Base-by-base conservation (phyloP, 2,113 vertebrate genomes). In the Mastomys coucha region DNA sequence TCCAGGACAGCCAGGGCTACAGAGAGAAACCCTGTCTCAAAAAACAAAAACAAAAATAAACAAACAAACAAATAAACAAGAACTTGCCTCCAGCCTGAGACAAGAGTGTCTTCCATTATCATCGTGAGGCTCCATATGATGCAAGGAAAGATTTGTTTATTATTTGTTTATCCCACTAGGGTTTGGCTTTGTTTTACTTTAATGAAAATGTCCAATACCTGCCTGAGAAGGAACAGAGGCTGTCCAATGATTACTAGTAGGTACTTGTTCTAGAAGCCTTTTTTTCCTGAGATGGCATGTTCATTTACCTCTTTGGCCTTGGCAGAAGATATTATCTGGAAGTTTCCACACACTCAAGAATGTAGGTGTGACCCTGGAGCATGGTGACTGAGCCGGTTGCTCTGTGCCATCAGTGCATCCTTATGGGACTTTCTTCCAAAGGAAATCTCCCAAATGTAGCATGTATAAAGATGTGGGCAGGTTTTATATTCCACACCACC, bases 221-320 rank as follows among this genome's bases (percentile, higher is more conserved):
- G 45, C 63, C 31, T 9, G 58, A 16, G 20, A 58, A 91, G 88
- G 36, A 89, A 49, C 3, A 31, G 19, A 75, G 31, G 8, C 65
- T 58, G 39, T 8, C 5, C 45, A 82, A 33, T 26, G 7, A 9
- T n/a, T 31, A 26, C 60, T 42, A 51, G n/a, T 60, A 45, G 7
- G 2, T 70, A 19, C 42, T 67, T 31, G n/a, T 33, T 81, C 96
- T 94, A 86, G 93, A 97, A 92, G 65, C 60, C 31, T 87, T 93
- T 91, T 39, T 8, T 19, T 24, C 56, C 51, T 33, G 31, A 45
- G 39, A 42, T 28, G 39, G 45, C n/a, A 4, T 39, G 2, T 45
- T 26, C 28, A 6, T 33, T 58, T 88, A 36, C 14, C 31, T 67
- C 9, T 36, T 49, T n/a, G 33, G 26, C 87, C 58, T 70, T 65